These are phyloP conservation scores for Chaetodon auriga DNA, from an alignment of 2,113 vertebrate genomes.

Conservation along the genomic window DNA sequence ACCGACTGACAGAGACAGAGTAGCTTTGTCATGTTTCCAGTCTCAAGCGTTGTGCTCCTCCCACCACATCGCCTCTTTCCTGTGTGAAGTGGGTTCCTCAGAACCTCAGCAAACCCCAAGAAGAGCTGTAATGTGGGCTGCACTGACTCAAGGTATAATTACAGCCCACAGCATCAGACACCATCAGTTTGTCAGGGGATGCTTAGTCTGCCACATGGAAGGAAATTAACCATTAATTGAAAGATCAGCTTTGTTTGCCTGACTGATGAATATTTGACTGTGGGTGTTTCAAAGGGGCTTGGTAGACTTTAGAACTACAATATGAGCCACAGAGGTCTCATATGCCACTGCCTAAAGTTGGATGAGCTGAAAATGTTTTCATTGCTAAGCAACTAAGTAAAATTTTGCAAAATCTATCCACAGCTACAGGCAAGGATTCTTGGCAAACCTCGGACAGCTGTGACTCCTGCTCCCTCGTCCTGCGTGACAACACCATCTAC, in stretches of 20 bases:
- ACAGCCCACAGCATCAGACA: constrained; percentile 38
- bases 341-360: neutral
- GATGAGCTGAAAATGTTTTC: neutral
- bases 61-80: constrained; percentile 35
- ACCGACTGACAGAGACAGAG: neutral
- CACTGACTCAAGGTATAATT: neutral
- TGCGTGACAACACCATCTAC: constrained; percentile 30
- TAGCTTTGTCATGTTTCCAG: constrained; percentile 57
- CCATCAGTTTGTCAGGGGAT: neutral
- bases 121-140: constrained; percentile 49
- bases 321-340: neutral
- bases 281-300: constrained; percentile 2
- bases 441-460: accelerated
- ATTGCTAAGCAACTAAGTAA: neutral
- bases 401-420: neutral
- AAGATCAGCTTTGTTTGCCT: neutral
- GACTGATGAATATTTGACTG: neutral
- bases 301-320: neutral
- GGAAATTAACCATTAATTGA: constrained; percentile 15
- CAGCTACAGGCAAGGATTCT: accelerated
- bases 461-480: neutral
- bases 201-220: constrained; percentile 2
- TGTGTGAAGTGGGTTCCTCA: constrained; percentile 64
- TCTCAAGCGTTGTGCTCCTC: constrained; percentile 24
- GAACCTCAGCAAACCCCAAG: constrained; percentile 49